These are phyloP conservation scores for Caenorhabditis becei DNA, from an alignment of 2,888 invertebrate genomes.

Conservation along the genomic window DNA sequence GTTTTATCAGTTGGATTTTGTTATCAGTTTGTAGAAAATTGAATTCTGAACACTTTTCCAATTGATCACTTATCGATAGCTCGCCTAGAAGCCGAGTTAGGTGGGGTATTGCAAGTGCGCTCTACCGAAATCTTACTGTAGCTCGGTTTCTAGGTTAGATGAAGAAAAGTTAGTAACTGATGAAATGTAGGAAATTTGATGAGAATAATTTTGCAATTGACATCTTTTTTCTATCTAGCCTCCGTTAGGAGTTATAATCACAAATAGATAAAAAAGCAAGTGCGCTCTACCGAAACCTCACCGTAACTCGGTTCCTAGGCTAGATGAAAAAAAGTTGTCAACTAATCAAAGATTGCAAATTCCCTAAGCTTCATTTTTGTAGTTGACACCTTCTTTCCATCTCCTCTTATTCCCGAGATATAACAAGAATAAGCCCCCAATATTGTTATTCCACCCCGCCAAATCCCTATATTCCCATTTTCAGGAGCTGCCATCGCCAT, in stretches of 20 bases:
- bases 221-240: too few relatives aligned
- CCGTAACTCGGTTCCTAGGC: neutral
- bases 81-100: too few relatives aligned
- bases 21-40: too few relatives aligned
- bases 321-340: neutral
- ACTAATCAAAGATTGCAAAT: neutral
- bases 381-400: neutral
- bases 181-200: neutral
- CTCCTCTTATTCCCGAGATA: slow-evolving; percentile 8
- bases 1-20: too few relatives aligned
- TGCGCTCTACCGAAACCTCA: neutral
- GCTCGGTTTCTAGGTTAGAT: too few relatives aligned
- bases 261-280: neutral
- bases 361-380: neutral
- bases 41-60: too few relatives aligned
- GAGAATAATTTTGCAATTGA: too few relatives aligned
- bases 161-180: neutral
- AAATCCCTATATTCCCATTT: slow-evolving; percentile 25
- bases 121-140: neutral
- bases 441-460: neutral
- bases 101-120: too few relatives aligned
- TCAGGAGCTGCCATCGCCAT: slow-evolving; percentile 69
- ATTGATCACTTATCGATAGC: too few relatives aligned
- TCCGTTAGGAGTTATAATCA: neutral
- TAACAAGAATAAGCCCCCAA: slow-evolving; percentile 6